Evolutionary conservation across 2,888 invertebrate genomes (phyloP).

Genomic region (Napeogenes sylphis): DNA sequence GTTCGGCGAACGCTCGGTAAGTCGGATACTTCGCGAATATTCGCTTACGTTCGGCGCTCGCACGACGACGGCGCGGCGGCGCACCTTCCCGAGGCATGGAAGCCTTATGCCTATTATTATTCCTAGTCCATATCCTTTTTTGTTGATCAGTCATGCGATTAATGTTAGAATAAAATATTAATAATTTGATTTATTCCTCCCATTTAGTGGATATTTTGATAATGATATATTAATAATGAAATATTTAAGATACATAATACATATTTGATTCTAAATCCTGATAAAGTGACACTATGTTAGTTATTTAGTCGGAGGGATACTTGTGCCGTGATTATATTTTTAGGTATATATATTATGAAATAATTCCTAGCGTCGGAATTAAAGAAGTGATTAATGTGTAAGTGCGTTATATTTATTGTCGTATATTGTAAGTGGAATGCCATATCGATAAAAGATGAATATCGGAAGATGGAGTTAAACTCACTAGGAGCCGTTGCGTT

Average conservation of each 20-base stretch:
- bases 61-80: constrained; percentile 27
- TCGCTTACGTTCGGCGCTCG: constrained; percentile 14
- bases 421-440: constrained; percentile 77
- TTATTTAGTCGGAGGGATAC: constrained; percentile 79
- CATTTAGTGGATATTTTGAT: constrained; percentile 79
- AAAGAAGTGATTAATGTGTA: constrained; percentile 78
- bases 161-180: constrained; percentile 76
- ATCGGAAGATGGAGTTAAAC: constrained; percentile 74
- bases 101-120: constrained; percentile 75
- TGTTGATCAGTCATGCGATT: constrained; percentile 79
- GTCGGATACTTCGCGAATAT: constrained; percentile 31
- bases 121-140: constrained; percentile 78
- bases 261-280: constrained; percentile 79
- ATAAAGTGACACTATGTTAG: constrained; percentile 78
- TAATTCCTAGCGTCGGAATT: constrained; percentile 79
- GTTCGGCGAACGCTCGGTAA: constrained; percentile 36
- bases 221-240: constrained; percentile 79
- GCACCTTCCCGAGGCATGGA: constrained; percentile 52
- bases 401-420: constrained; percentile 79
- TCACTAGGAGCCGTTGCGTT: constrained; percentile 68
- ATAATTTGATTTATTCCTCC: constrained; percentile 79
- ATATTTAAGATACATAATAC: constrained; percentile 79
- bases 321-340: constrained; percentile 79
- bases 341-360: constrained; percentile 78
- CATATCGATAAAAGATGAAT: constrained; percentile 78